Base-by-base conservation (phyloP, 2,113 vertebrate species). In the Mohoua ochrocephala region DNA sequence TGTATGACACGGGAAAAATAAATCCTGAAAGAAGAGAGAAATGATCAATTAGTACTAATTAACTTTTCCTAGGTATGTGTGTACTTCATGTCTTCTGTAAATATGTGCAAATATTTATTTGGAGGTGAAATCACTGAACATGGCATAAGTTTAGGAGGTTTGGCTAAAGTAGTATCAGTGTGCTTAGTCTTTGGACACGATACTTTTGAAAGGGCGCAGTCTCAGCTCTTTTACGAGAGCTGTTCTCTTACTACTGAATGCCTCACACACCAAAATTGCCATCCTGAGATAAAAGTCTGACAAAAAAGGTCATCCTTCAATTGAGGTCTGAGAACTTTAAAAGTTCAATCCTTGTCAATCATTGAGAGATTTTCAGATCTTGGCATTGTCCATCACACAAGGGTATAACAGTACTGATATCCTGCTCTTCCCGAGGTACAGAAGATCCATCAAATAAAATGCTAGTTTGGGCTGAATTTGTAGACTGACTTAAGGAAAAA, bases 281-380 rank as follows among this genome's bases (percentile, higher is more conserved):
- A 77, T 57, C 33, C 64, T 91, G 59, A 91, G 79, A 86, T 71
- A 92, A 77, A 91, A 81, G n/a, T 70, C 76, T 91, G 76, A 89
- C 71, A 57, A 86, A 89, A 87, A 81, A 88, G 23, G 45, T 77
- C 42, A 71, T 88, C 13, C 2, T 82, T 92, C 80, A 84, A 8
- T 54, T 91, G 76, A 93, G 60, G 49, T 74, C 68, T 67, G 54
- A 85, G 71, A 95, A 92, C 60, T 56, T 80, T 67, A 78, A 59
- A 87, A 86, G 80, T 95, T 95, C 76, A 95, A 44, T 52, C 9
- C 56, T 78, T 91, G 73, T 84, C 86, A 89, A 33, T 91, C 73
- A 71, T 2, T 35, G 84, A 30, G 47, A 89, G 71, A 67, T 95
- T 92, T 93, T 86, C 68, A 89, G 68, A 84, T 77, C 54, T 77